Evolutionary conservation across 1,140 invertebrate species (phyloP).

Genomic region (Oscheius sp.): DNA sequence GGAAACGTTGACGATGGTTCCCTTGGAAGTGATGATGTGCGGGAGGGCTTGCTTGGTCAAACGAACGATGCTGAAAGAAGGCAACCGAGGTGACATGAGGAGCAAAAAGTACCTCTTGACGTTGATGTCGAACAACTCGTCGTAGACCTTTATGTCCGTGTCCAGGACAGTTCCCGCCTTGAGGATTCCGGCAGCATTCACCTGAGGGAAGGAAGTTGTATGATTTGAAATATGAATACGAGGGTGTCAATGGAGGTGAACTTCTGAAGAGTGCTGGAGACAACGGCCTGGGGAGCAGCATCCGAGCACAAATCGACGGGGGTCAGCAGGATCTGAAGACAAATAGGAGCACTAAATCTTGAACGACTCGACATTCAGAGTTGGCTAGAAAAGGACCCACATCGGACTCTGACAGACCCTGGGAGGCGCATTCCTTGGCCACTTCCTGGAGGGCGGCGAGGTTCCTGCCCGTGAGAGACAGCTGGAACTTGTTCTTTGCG

Average conservation of each 20-base stretch:
- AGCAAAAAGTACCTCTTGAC: slow-evolving; percentile 65
- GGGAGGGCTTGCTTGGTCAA: slow-evolving; percentile 81
- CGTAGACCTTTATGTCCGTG: slow-evolving; percentile 77
- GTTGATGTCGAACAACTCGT: slow-evolving; percentile 79
- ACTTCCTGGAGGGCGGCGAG: slow-evolving; percentile 69
- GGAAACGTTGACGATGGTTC: slow-evolving; percentile 85
- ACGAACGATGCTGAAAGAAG: slow-evolving; percentile 66
- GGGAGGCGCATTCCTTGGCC: slow-evolving; percentile 68
- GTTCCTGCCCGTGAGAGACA: slow-evolving; percentile 77
- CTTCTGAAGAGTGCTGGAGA: slow-evolving; percentile 25
- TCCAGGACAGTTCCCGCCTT: slow-evolving; percentile 78
- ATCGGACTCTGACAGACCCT: slow-evolving; percentile 39
- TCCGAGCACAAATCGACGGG: slow-evolving; percentile 46
- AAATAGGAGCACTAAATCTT: slow-evolving; percentile 25
- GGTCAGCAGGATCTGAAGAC: slow-evolving; percentile 48
- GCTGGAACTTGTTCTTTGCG: slow-evolving; percentile 71
- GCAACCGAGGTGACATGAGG: neutral
- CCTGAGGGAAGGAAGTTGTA: no score
- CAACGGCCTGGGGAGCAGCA: slow-evolving; percentile 5
- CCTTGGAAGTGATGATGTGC: slow-evolving; percentile 76
- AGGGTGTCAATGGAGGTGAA: slow-evolving; percentile 38
- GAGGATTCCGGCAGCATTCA: slow-evolving; percentile 84
- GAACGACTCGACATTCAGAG: no score
- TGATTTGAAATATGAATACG: no score
- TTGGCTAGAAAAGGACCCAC: slow-evolving; percentile 21